Percentiles rank a stretch among this genome's conserved stretches.
Conservation (phyloP, 2,113 vertebrate species). For the Nesogale talazaci region DNA sequence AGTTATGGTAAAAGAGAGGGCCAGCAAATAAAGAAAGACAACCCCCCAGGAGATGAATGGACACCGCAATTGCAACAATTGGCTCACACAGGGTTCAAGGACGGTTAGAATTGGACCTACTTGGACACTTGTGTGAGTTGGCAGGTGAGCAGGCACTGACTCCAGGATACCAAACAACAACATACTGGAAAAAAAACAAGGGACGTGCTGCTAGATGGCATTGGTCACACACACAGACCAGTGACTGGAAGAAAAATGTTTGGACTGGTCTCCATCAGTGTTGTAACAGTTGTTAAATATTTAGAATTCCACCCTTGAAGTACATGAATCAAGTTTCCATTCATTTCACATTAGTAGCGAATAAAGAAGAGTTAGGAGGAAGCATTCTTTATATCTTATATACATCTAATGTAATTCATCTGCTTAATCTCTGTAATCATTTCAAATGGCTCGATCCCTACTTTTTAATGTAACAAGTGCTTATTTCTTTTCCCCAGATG, state of each 20-base stretch:
- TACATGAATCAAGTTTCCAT: not conserved
- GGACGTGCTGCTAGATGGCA: not conserved
- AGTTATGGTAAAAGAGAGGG: not conserved
- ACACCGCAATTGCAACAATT: not conserved
- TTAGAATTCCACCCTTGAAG: not conserved
- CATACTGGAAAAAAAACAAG: not conserved
- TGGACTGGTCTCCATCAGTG: not conserved
- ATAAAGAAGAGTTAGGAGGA: conserved; percentile 3
- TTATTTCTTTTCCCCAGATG: conserved; percentile 80
- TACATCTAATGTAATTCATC: not conserved
- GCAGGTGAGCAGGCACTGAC: too few species aligned
- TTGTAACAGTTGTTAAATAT: not conserved
- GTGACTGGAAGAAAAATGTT: not conserved
- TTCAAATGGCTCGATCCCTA: not conserved
- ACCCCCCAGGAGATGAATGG: not conserved
- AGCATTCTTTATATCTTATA: conserved; percentile 3
- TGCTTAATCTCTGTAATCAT: not conserved
- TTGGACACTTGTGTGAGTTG: not conserved
- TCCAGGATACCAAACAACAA: too few species aligned
- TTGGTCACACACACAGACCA: not conserved
- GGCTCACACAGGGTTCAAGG: not conserved
- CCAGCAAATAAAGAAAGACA: not conserved
- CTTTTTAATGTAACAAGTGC: conserved; percentile 32
- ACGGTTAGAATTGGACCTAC: not conserved
- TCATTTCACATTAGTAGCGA: not conserved